Evolutionary conservation across 2,888 invertebrate genomes (phyloP).

Genomic region (Protophormia terraenovae): DNA sequence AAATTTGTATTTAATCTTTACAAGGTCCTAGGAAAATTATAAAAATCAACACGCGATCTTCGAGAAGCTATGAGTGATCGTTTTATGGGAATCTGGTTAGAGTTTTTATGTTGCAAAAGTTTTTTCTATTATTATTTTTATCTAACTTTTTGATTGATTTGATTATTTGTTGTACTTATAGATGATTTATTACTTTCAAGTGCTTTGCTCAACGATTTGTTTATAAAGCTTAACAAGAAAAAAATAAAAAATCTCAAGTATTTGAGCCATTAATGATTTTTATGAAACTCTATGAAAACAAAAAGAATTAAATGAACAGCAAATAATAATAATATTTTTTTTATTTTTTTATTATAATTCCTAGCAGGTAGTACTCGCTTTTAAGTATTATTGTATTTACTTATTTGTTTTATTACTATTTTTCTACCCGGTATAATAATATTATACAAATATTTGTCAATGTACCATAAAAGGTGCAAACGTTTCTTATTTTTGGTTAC

Average conservation of each 20-base stretch:
- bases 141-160: neutral
- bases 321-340: neutral
- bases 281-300: neutral
- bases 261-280: neutral
- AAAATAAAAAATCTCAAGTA: neutral
- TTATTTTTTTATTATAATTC: neutral
- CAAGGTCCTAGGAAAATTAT: too few species aligned
- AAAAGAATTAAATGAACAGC: too few species aligned
- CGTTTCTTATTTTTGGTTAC: neutral
- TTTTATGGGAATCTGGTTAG: too few species aligned
- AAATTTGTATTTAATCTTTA: too few species aligned
- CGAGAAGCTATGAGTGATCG: too few species aligned
- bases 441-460: slow-evolving; percentile 14
- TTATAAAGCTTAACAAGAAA: neutral
- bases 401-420: neutral
- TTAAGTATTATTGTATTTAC: neutral
- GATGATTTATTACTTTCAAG: neutral
- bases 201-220: neutral
- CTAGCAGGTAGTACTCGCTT: neutral
- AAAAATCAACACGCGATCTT: too few species aligned
- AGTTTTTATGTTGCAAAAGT: too few species aligned
- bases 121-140: neutral
- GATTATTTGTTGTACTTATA: neutral
- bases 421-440: neutral
- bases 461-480: slow-evolving; percentile 32